Conservation (phyloP, 2,888 invertebrate species). For the Cheilosia variabilis region DNA sequence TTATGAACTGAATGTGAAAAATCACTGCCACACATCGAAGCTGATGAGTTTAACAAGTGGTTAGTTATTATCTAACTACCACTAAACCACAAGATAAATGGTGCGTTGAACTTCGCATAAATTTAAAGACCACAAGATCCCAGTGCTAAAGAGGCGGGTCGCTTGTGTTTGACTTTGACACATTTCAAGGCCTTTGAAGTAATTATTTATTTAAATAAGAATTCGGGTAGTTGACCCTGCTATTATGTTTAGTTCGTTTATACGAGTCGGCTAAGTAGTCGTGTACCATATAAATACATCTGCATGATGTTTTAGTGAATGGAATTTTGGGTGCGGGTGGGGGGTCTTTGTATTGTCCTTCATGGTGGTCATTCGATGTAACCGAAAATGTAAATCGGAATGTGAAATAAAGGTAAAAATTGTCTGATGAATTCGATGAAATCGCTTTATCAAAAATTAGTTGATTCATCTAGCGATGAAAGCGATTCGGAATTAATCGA, state of each 20-base stretch:
- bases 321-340: slow-evolving; percentile 17
- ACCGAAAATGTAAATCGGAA: slow-evolving; percentile 15
- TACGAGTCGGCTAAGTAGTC: slow-evolving; percentile 18
- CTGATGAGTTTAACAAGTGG: slow-evolving; percentile 8
- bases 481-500: too few relatives aligned
- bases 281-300: background rate
- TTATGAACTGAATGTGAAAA: slow-evolving; percentile 32
- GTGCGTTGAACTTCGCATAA: slow-evolving; percentile 60
- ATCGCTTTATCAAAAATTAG: too few relatives aligned
- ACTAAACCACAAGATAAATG: slow-evolving; percentile 6
- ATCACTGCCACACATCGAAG: slow-evolving; percentile 50
- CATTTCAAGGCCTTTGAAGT: slow-evolving; percentile 53
- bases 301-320: slow-evolving; percentile 40
- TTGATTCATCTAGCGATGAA: too few relatives aligned
- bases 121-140: slow-evolving; percentile 17
- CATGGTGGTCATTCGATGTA: slow-evolving; percentile 23
- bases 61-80: background rate
- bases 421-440: too few relatives aligned
- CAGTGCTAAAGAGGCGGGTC: slow-evolving; percentile 31
- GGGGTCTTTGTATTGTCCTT: slow-evolving; percentile 28
- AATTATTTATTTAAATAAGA: slow-evolving; percentile 26
- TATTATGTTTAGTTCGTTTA: slow-evolving; percentile 8
- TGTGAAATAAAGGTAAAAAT: too few relatives aligned
- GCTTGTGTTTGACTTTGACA: slow-evolving; percentile 64
- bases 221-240: slow-evolving; percentile 38